Evolutionary conservation across 2,797 vertebrate species (phyloP), one percentile per base, ranked within the genome.

Genomic region (Margarornis squamiger): DNA sequence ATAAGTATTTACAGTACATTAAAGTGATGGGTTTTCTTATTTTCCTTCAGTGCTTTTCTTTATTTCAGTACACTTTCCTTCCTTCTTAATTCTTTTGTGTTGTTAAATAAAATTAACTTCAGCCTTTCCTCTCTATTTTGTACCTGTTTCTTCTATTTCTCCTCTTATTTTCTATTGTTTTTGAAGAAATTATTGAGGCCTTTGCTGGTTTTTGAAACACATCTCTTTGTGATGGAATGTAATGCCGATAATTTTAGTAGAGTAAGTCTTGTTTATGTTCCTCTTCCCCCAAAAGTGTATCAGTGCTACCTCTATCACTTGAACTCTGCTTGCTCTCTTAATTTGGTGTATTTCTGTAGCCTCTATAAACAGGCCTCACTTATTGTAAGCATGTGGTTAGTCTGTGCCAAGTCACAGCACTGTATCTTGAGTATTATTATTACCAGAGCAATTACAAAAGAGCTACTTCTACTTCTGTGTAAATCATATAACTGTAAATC

Each of bases 91-190:
- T 91, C 32, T 93, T 84, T 79, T 90, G 55, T 92, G 91, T 94
- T 89, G 63, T 84, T 89, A 91, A 95, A 95, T 95, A 96, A 96
- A 97, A 96, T 83, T 82, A n/a, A 75, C 92, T 96, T 96, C 87
- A 80, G 62, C 58, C 85, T 94, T 95, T 95, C 78, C 36, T 92
- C 58, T 93, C 43, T 91, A 39, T 66, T 88, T 96, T 65, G 92
- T 88, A 80, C 39, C 43, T 20, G 23, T 66, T 96, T 94, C 26
- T 93, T 93, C 57, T 83, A 5, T 80, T 92, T 91, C 21, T 91
- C 17, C 12, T 90, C 20, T 36, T 65, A 14, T 58, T 77, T 54
- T 46, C 38, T 36, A 34, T 62, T 54, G 7, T 4, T 84, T 86
- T 90, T 57, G 67, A 71, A 82, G 46, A 55, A 52, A 16, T 67